phyloP scores from a whole-genome alignment of 2,797 vertebrate species.

The Enteromius argenteus region DNA sequence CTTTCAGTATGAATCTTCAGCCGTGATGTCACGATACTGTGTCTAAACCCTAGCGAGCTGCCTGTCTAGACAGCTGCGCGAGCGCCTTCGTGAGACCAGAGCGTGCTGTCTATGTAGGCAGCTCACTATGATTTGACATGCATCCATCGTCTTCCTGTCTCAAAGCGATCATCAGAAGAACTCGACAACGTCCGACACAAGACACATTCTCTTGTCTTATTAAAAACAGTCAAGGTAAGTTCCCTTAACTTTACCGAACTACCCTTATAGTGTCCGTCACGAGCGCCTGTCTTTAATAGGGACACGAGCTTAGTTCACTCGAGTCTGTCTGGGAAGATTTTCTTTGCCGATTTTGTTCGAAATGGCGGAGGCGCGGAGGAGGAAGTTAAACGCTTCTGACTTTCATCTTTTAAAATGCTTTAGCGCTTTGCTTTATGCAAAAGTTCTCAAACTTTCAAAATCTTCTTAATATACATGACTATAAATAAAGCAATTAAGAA shows the following conservation, averaged over 20 bases:
- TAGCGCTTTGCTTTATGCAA: neutral
- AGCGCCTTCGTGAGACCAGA: neutral
- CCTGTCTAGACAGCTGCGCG: neutral
- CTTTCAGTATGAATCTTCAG: neutral
- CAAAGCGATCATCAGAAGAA: neutral
- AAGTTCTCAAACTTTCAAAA: neutral
- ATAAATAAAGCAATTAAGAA: neutral
- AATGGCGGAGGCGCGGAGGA: slow-evolving; percentile 53
- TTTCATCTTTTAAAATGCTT: neutral
- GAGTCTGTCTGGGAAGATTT: neutral
- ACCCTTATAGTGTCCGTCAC: neutral
- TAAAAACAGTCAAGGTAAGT: slow-evolving; percentile 44
- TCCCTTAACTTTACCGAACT: neutral
- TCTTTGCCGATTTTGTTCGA: neutral
- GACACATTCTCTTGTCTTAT: neutral
- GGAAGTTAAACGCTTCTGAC: slow-evolving; percentile 42
- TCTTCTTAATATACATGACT: neutral
- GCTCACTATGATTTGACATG: neutral
- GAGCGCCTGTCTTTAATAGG: neutral
- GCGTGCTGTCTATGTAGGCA: slow-evolving; percentile 2
- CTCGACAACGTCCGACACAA: slow-evolving; percentile 6
- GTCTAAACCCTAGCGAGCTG: neutral
- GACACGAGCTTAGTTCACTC: neutral
- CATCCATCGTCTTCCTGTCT: slow-evolving; percentile 4
- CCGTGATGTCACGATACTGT: neutral